Conservation (phyloP, 2,113 vertebrate species). For the Rhineura floridana region DNA sequence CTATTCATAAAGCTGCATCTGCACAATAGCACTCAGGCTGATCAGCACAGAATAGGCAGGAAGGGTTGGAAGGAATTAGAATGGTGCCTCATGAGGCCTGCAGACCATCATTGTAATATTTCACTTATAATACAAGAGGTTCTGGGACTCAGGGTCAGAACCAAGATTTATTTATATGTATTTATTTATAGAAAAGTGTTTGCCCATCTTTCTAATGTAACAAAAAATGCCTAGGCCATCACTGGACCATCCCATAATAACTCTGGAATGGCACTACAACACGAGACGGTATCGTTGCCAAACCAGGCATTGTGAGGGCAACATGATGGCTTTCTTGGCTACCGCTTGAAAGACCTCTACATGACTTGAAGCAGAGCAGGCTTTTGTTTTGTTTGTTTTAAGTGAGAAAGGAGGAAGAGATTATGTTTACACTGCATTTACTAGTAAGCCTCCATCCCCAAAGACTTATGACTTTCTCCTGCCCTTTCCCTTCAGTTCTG, state of each 20-base stretch:
- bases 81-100: background rate
- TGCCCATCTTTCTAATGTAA: background rate
- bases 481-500: background rate
- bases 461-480: background rate
- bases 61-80: background rate
- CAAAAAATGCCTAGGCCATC: no score
- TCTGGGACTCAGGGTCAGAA: background rate
- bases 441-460: no score
- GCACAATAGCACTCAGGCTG: no score
- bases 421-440: no score
- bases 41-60: background rate
- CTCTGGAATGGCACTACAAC: background rate
- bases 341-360: background rate
- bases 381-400: background rate
- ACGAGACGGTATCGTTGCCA: background rate
- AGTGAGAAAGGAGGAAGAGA: background rate
- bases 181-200: no score
- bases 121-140: background rate
- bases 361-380: background rate
- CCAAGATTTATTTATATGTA: background rate
- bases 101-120: background rate
- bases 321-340: background rate
- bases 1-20: background rate
- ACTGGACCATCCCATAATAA: no score
- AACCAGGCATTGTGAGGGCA: background rate